A percentile compares a stretch with the other conserved stretches of the same genome.
Conservation (phyloP, 2,113 vertebrate species). For the Lophura nycthemera region DNA sequence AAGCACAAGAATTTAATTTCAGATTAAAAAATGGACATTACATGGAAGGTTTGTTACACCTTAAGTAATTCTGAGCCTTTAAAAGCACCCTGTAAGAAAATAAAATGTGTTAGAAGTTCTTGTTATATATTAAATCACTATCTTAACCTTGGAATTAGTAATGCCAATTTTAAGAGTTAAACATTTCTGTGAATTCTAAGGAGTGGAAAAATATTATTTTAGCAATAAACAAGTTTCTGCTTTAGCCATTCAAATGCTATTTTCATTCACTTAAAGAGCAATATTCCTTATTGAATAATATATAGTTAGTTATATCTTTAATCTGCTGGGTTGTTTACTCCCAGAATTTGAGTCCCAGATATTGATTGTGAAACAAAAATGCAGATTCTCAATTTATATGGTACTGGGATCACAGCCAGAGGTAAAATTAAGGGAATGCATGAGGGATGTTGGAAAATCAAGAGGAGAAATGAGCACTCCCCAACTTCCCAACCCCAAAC, state of each 20-base stretch:
- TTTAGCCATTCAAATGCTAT: neutral
- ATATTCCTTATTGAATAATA: neutral
- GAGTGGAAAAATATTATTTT: neutral
- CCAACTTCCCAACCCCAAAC: neutral
- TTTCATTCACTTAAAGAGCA: neutral
- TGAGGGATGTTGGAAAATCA: neutral
- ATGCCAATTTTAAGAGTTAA: neutral
- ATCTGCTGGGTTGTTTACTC: neutral
- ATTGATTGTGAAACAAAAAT: neutral
- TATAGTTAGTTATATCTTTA: neutral
- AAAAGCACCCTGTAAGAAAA: neutral
- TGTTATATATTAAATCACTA: neutral
- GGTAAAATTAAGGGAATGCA: constrained; percentile 14
- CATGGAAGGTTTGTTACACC: neutral
- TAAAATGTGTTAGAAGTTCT: neutral
- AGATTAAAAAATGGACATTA: neutral
- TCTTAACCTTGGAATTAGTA: neutral
- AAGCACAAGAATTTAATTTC: neutral
- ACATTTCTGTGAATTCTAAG: neutral
- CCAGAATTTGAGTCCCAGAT: neutral
- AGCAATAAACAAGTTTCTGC: neutral
- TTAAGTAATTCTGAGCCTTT: neutral
- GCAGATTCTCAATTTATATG: neutral
- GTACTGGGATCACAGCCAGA: neutral
- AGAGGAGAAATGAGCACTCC: neutral